These are phyloP conservation scores for Neodiprion fabricii DNA, from an alignment of 1,140 invertebrate genomes.

Conservation along the genomic window DNA sequence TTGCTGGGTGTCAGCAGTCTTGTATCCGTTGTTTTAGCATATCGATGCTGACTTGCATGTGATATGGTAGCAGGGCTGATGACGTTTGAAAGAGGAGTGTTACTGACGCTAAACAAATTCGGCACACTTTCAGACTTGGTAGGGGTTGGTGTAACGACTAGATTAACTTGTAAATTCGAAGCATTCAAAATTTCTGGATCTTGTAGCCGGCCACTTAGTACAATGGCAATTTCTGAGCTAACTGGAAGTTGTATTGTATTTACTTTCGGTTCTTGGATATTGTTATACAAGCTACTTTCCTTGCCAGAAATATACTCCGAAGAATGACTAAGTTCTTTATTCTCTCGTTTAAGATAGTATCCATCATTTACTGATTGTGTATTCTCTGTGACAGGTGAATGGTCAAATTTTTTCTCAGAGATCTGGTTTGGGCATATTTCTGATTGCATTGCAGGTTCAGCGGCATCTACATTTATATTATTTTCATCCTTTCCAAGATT, in stretches of 20 bases:
- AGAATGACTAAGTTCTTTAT: neutral
- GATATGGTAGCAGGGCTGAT: conserved; percentile 36
- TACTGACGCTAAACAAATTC: conserved; percentile 50
- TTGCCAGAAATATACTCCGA: too few species aligned
- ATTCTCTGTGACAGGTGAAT: conserved; percentile 23
- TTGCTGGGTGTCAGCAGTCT: conserved; percentile 69
- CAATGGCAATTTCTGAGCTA: conserved; percentile 53
- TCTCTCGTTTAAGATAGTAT: conserved; percentile 13
- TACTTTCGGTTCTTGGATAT: neutral
- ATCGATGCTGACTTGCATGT: conserved; percentile 10
- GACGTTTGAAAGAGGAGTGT: conserved; percentile 42
- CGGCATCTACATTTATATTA: conserved; percentile 41
- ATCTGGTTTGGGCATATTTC: neutral
- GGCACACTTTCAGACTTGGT: conserved; percentile 29
- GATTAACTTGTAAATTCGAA: conserved; percentile 48
- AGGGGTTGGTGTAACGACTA: conserved; percentile 44
- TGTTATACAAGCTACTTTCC: too few species aligned
- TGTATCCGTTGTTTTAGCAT: conserved; percentile 47
- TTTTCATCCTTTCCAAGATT: conserved; percentile 65
- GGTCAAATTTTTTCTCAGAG: conserved; percentile 13
- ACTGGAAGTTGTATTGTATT: conserved; percentile 40
- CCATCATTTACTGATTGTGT: conserved; percentile 11
- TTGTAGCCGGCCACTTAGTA: conserved; percentile 51
- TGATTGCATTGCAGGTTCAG: neutral
- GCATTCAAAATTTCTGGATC: conserved; percentile 45